Conservation (phyloP, 1,140 invertebrate species). For the Eciton burchellii region DNA sequence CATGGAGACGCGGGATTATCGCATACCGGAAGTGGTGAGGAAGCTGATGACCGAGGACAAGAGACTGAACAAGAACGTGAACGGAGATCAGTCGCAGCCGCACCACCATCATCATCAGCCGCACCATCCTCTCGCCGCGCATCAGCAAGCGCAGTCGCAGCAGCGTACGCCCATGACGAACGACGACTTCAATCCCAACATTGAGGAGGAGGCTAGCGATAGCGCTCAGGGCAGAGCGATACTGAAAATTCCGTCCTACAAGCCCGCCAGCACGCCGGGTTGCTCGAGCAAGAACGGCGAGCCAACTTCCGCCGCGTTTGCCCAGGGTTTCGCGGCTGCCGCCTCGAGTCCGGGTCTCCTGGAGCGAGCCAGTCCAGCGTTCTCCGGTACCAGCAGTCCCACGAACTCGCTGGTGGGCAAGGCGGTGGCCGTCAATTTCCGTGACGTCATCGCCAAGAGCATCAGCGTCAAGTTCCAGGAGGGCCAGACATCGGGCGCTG, state of each 20-base stretch:
- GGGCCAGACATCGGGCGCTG: slow-evolving; percentile 83
- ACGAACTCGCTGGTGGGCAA: slow-evolving; percentile 85
- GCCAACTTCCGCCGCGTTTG: slow-evolving; percentile 82
- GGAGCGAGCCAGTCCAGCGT: slow-evolving; percentile 83
- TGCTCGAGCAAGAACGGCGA: slow-evolving; percentile 88
- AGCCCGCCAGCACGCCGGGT: slow-evolving; percentile 88
- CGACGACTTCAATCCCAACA: slow-evolving; percentile 83
- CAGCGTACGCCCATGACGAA: slow-evolving; percentile 82
- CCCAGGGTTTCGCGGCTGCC: slow-evolving; percentile 78
- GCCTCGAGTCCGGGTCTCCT: slow-evolving; percentile 82
- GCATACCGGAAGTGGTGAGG: slow-evolving; percentile 88
- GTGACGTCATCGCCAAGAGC: slow-evolving; percentile 94
- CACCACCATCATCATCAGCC: slow-evolving; percentile 77
- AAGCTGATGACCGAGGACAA: slow-evolving; percentile 87
- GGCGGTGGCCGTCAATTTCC: slow-evolving; percentile 87
- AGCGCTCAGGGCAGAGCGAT: slow-evolving; percentile 89
- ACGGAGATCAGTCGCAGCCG: slow-evolving; percentile 82
- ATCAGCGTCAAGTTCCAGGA: slow-evolving; percentile 95
- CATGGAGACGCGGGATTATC: slow-evolving; percentile 82
- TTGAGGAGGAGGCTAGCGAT: slow-evolving; percentile 86
- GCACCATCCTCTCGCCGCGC: slow-evolving; percentile 72
- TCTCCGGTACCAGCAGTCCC: slow-evolving; percentile 83
- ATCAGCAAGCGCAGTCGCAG: slow-evolving; percentile 75
- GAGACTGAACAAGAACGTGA: slow-evolving; percentile 83
- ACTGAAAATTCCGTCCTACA: slow-evolving; percentile 97